phyloP scores from a whole-genome alignment of 2,113 vertebrate species.

The Perognathus longimembris region DNA sequence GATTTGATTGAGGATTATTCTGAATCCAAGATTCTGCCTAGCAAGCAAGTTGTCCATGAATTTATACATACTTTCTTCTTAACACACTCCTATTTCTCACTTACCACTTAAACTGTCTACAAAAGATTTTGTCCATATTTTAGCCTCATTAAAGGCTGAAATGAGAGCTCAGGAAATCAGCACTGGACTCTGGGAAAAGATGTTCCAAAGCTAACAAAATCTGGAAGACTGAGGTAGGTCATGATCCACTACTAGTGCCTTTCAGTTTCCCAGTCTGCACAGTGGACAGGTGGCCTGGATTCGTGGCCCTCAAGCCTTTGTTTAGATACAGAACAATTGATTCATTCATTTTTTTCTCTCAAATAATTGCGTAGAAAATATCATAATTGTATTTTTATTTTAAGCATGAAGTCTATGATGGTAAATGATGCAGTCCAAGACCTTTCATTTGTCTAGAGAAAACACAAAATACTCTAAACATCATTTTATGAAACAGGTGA shows the following conservation, averaged over 20 bases:
- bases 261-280: not conserved
- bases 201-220: not conserved
- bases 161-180: not conserved
- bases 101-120: not conserved
- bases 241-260: not conserved
- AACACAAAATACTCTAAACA: not conserved
- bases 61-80: not conserved
- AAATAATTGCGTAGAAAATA: not conserved
- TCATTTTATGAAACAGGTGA: not conserved
- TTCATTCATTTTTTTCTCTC: not conserved
- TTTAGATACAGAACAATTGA: not conserved
- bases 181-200: not conserved
- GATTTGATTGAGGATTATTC: not conserved
- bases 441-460: not conserved
- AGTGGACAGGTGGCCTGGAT: not conserved
- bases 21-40: not conserved
- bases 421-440: not conserved
- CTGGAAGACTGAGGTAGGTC: not conserved
- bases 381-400: not conserved
- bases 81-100: not conserved
- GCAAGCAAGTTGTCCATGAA: not conserved
- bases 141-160: not conserved
- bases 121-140: not conserved
- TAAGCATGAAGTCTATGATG: too few relatives aligned
- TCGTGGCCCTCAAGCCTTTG: not conserved